Evolutionary conservation across 1,140 invertebrate species (phyloP), one percentile per base, ranked within the genome.

Genomic region (Tetraneura akinire): DNA sequence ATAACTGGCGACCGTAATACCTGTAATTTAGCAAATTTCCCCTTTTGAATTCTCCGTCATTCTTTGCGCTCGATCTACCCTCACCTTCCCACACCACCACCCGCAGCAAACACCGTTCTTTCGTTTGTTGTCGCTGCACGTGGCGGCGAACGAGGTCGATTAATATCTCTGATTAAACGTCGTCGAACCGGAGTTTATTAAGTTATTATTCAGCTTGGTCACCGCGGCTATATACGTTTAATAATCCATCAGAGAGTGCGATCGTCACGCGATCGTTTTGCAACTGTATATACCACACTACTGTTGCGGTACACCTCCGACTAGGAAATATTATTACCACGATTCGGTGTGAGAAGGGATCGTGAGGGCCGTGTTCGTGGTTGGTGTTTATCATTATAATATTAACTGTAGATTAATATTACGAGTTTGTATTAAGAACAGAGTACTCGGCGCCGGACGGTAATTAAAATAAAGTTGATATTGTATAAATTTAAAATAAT

Each of bases 101-200:
- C n/a, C n/a, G n/a, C n/a, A n/a, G n/a, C n/a, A n/a, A n/a, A n/a
- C n/a, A n/a, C n/a, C n/a, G n/a, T n/a, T n/a, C n/a, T n/a, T n/a
- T n/a, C n/a, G n/a, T n/a, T n/a, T 14, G 45, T 11, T 14, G 45
- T 14, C 9, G 10, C 4, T 14, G 10, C 37, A 26, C 42, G 42
- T 3, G 18, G 18, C 6, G 18, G 18, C 1, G 62, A 32, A 64
- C 62, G 18, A 68, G 13, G 66, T 21, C 45, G 66, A 68, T 68
- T 68, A 68, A 68, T 68, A 47, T 68, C 42, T 21, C 42, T 47
- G 66, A 68, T 68, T 68, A 47, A 8, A 47, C 66, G 66, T 47
- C 66, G 66, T 68, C 66, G 66, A 68, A 68, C n/a, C 66, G 42
- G 11, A 68, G 66, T 68, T 68, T 68, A 68, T 68, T 68, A 68